Percentiles rank a stretch among this genome's conserved stretches.
Conservation (phyloP, 2,888 invertebrate genomes). For the Rhaphigaster nebulosa region DNA sequence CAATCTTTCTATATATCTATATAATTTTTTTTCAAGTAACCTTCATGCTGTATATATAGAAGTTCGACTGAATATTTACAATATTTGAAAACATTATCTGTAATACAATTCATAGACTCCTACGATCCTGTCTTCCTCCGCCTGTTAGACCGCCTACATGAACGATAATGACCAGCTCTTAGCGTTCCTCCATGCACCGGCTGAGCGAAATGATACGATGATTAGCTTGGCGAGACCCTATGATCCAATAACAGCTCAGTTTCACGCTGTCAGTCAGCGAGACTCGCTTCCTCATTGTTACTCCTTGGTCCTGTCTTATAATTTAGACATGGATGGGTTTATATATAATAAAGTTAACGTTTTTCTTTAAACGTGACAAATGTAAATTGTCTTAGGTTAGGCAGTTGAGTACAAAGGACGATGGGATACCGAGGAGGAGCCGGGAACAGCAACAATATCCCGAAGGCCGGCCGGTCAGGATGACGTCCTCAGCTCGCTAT, state of each 20-base stretch:
- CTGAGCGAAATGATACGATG: background rate
- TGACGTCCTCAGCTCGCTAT: conserved; percentile 1
- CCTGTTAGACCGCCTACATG: background rate
- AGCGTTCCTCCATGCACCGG: background rate
- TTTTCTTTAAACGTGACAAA: background rate
- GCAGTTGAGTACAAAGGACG: background rate
- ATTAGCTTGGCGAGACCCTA: background rate
- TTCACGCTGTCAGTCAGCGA: background rate
- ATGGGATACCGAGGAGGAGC: background rate
- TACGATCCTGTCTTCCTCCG: background rate
- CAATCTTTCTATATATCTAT: no score
- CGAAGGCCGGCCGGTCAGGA: conserved; percentile 2
- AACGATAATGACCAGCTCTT: background rate
- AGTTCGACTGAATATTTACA: no score
- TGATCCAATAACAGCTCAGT: background rate
- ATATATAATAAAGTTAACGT: background rate
- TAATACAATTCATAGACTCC: background rate
- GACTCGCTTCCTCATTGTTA: background rate
- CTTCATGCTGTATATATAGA: no score
- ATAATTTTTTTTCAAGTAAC: no score
- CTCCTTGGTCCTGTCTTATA: background rate
- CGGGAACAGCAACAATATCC: background rate
- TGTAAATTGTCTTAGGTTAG: background rate
- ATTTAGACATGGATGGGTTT: no score
- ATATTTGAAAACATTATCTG: background rate